A percentile compares a stretch with the other conserved stretches of the same genome.
These are phyloP conservation scores for Nannoperca australis DNA, from an alignment of 2,797 vertebrate genomes.

Conservation along the genomic window DNA sequence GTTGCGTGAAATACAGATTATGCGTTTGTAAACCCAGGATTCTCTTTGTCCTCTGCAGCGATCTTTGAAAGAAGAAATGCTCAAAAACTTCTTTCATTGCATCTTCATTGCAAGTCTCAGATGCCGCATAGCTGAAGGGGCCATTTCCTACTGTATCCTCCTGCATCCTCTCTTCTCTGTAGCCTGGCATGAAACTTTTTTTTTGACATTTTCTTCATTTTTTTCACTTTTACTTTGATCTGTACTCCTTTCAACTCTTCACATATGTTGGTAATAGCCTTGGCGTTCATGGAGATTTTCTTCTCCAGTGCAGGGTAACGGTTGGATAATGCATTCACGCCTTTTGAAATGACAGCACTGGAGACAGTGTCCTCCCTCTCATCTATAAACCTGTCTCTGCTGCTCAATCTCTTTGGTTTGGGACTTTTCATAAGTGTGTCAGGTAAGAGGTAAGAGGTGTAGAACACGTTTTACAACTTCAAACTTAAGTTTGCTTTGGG, in stretches of 20 bases:
- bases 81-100: constrained; percentile 27
- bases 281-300: constrained; percentile 75
- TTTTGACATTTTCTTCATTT: constrained; percentile 32
- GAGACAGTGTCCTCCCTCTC: constrained; percentile 60
- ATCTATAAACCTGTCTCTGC: constrained; percentile 44
- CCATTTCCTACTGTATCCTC: constrained; percentile 56
- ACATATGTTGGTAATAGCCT: constrained; percentile 75
- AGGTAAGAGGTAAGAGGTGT: constrained; percentile 33
- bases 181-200: constrained; percentile 45
- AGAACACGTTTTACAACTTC: constrained; percentile 40
- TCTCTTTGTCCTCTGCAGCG: constrained; percentile 17
- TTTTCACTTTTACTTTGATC: constrained; percentile 69
- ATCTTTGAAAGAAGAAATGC: constrained; percentile 23
- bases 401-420: constrained; percentile 43
- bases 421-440: constrained; percentile 46
- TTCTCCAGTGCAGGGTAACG: constrained; percentile 56
- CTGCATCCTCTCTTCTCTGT: constrained; percentile 58
- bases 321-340: constrained; percentile 71
- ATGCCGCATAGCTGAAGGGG: constrained; percentile 47
- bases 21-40: neutral
- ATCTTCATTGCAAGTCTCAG: constrained; percentile 35
- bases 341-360: constrained; percentile 68
- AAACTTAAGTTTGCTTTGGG: constrained; percentile 42
- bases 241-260: constrained; percentile 72
- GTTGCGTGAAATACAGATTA: constrained; percentile 32